Conservation (phyloP, 2,113 vertebrate species). For the Naja naja region DNA sequence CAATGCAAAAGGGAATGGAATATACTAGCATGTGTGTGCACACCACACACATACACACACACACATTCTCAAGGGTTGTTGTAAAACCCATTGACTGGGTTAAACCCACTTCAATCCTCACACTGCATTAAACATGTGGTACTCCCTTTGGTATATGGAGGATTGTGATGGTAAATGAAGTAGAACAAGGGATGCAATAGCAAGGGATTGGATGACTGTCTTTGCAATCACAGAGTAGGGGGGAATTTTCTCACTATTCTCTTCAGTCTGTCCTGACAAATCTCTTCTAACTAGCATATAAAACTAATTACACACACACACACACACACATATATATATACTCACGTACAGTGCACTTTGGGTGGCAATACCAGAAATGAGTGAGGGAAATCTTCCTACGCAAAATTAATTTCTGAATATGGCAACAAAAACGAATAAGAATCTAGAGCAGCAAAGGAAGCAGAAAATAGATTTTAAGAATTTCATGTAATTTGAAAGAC, state of each 20-base stretch:
- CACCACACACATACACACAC: constrained; percentile 31
- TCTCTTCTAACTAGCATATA: neutral
- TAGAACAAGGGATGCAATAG: constrained; percentile 52
- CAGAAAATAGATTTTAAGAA: neutral
- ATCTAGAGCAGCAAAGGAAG: neutral
- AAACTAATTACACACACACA: neutral
- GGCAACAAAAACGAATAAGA: neutral
- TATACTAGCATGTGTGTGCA: neutral
- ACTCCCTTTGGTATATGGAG: constrained; percentile 62
- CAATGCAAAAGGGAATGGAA: neutral
- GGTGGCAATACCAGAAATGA: neutral
- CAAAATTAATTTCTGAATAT: neutral
- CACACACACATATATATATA: no score
- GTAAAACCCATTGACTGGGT: constrained; percentile 55
- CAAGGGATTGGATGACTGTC: constrained; percentile 51
- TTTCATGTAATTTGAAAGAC: neutral
- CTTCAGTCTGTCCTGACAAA: neutral
- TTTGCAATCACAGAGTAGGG: constrained; percentile 38
- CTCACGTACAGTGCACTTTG: neutral
- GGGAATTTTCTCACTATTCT: constrained; percentile 4
- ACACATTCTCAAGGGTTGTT: constrained; percentile 48
- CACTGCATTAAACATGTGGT: constrained; percentile 63
- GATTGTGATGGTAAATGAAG: constrained; percentile 62
- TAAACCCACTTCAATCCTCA: constrained; percentile 51
- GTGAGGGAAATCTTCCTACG: neutral